These are phyloP conservation scores for Cristatella mucedo DNA, from an alignment of 2,888 invertebrate species.

Conservation along the genomic window DNA sequence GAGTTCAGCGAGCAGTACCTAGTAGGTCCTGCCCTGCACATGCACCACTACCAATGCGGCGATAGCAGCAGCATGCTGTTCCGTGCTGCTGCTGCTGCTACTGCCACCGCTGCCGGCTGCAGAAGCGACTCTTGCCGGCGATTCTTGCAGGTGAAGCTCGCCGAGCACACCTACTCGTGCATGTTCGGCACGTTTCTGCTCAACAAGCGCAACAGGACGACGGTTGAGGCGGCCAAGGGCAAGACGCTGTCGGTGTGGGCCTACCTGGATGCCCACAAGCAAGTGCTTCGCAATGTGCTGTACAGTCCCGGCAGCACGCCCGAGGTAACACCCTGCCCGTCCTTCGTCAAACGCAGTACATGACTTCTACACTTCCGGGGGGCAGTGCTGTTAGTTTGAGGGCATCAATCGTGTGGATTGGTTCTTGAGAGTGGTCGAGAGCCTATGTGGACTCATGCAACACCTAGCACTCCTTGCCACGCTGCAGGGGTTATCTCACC, in stretches of 20 bases:
- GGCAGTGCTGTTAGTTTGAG: too few species aligned
- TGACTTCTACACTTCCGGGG: too few species aligned
- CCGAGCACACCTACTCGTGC: slow-evolving; percentile 84
- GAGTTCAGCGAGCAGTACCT: slow-evolving; percentile 84
- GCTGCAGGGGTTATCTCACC: too few species aligned
- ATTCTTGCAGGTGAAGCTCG: slow-evolving; percentile 64
- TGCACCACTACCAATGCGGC: neutral
- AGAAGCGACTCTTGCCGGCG: neutral
- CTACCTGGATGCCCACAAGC: slow-evolving; percentile 48
- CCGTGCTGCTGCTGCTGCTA: neutral
- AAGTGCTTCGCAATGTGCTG: slow-evolving; percentile 68
- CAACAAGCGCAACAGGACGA: slow-evolving; percentile 29
- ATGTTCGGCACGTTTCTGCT: slow-evolving; percentile 92
- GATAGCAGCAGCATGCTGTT: neutral
- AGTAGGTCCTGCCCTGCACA: slow-evolving; percentile 49
- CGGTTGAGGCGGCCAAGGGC: slow-evolving; percentile 45
- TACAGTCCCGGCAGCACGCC: slow-evolving; percentile 50
- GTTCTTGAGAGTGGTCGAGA: too few species aligned
- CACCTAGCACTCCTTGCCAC: too few species aligned
- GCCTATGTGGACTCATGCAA: too few species aligned
- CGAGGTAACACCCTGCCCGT: too few species aligned
- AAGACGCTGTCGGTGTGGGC: slow-evolving; percentile 87
- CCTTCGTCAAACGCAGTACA: too few species aligned
- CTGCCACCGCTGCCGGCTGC: neutral
- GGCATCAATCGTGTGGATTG: too few species aligned